Evolutionary conservation across 2,888 invertebrate species (phyloP).

Genomic region (Stenurella melanura): DNA sequence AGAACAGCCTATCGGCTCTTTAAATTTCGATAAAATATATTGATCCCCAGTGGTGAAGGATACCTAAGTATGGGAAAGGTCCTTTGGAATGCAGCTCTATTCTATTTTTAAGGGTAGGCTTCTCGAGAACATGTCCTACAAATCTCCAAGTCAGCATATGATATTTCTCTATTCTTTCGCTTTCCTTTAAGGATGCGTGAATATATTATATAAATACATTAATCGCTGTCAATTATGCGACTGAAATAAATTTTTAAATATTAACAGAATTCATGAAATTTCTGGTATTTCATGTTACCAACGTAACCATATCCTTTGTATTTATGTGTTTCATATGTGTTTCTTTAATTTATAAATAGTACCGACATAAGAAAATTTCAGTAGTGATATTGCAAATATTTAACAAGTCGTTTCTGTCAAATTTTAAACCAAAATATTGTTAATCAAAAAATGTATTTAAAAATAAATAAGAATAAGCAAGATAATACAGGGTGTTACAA

Average conservation of each 20-base stretch:
- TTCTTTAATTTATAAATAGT: no score
- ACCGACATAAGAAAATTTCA: no score
- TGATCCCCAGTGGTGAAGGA: conserved; percentile 56
- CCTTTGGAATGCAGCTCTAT: conserved; percentile 57
- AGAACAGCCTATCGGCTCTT: conserved; percentile 54
- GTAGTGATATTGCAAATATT: no score
- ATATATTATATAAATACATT: not conserved
- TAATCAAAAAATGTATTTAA: no score
- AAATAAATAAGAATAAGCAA: no score
- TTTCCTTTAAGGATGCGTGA: not conserved
- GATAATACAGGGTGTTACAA: no score
- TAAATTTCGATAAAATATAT: conserved; percentile 59
- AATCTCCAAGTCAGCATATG: conserved; percentile 23
- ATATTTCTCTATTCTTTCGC: not conserved
- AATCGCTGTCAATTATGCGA: not conserved
- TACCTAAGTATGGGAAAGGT: conserved; percentile 59
- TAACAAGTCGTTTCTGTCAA: no score
- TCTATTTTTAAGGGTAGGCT: conserved; percentile 52
- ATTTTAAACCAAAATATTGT: no score
- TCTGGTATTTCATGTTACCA: not conserved
- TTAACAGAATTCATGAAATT: not conserved
- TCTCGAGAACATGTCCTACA: conserved; percentile 10
- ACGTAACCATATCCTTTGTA: no score
- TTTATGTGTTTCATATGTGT: no score
- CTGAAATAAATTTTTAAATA: not conserved